Evolutionary conservation across 2,888 invertebrate genomes (phyloP), one percentile per base, ranked within the genome.

Genomic region (Drosophila nr. perissopoda): DNA sequence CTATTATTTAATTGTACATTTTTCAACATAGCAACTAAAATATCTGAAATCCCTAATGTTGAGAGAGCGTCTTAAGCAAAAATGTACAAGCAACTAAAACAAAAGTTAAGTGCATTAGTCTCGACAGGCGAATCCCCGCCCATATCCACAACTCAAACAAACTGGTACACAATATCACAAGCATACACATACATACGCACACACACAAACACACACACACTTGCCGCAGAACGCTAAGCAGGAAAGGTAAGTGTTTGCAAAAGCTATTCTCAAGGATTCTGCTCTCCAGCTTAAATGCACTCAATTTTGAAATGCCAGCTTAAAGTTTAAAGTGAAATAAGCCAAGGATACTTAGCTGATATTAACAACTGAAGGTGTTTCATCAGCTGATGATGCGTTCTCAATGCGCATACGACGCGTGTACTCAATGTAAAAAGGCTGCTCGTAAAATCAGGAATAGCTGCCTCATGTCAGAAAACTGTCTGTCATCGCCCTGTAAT

Each of bases 401-500:
- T 61, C n/a, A 38, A 29, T 38, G 53, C 16, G 42, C 31, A 38
- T 48, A 21, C 62, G 25, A 48, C 31, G 58, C 69, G 58, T 71
- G 64, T 71, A 62, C 77, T 61, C 68, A 67, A 70, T 64, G 71
- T 18, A 57, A 34, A 73, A 73, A 69, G 49, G 59, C 21, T 60
- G 57, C 53, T 76, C 67, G 73, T 84, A 70, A 81, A 70, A 18
- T n/a, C 31, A 36, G 54, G 51, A 60, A 70, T 65, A 56, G 58
- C 70, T 60, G 40, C 58, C 53, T 60, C 66, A 70, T 59, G 69
- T 74, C 27, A 54, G 59, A 52, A 66, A 72, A 76, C 34, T 59
- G 67, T 68, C 68, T 67, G 85, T 71, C 88, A 70, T 67, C 68
- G 60, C 40, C 21, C n/a, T 31, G 75, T 83, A 74, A 83, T 84